Base-by-base conservation (phyloP, 2,113 vertebrate species). In the Hystrix brachyura region DNA sequence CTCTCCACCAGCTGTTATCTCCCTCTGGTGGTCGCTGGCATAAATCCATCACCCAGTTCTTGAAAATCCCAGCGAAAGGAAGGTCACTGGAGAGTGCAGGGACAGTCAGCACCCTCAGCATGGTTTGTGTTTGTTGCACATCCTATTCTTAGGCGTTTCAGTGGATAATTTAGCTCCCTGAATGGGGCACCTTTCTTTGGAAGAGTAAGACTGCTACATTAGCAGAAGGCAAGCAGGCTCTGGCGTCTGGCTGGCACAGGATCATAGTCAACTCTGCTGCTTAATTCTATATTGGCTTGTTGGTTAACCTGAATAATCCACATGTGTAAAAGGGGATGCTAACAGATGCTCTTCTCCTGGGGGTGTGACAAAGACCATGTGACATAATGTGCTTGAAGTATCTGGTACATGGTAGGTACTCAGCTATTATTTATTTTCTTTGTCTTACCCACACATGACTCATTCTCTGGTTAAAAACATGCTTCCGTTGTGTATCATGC, bases 21-120 rank as follows among this genome's bases (percentile, higher is more conserved):
- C 95, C 97, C 97, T 97, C 96, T 98, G 96, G 90, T 96, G 98
- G 96, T 90, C 90, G 94, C 74, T 87, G 92, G 90, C 87, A 80
- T 97, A 91, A 96, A 95, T 95, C 95, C 51, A 85, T 95, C 85
- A 88, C 51, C 72, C 71, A 88, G 55, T 74, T 19, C 6, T 90
- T 69, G 95, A 43, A 81, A 97, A 78, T 78, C 51, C 74, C 55
- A 69, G 13, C 3, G 57, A 94, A 85, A 84, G 69, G 32, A 48
- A 69, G 5, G 29, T 72, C 46, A 5, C 25, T 19, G 69, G 51
- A 87, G 55, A 65, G 21, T 0, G 0, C 53, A 59, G 46, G 34
- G 80, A 48, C 32, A 74, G 14, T 46, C 48, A 25, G 0, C 3
- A 4, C 3, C 43, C 14, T 64, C 23, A 67, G 14, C 19, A 4